Conservation (phyloP, 2,797 vertebrate genomes). For the Gastrophryne carolinensis region DNA sequence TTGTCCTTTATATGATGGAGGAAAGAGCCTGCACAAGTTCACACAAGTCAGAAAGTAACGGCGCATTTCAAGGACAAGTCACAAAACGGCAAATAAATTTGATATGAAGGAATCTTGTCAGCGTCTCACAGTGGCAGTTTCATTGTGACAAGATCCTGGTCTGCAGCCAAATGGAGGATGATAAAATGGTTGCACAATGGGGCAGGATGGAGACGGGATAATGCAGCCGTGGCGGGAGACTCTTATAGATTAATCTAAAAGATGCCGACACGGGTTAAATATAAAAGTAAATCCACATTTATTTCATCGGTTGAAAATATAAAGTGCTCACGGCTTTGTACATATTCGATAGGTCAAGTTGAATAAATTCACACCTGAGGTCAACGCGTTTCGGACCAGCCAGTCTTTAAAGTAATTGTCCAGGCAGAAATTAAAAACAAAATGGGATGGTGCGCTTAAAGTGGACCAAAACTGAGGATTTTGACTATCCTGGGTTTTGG, state of each 20-base stretch:
- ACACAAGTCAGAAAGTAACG: slow-evolving; percentile 4
- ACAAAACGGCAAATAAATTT: slow-evolving; percentile 12
- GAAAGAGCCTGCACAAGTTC: neutral
- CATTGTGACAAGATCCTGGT: slow-evolving; percentile 7
- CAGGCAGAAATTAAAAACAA: too few relatives aligned
- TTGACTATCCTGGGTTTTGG: too few relatives aligned
- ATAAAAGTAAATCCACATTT: too few relatives aligned
- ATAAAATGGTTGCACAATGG: neutral
- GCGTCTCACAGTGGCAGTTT: neutral
- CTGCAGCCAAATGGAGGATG: slow-evolving; percentile 6
- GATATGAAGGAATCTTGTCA: neutral
- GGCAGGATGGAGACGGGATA: neutral
- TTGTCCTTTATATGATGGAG: neutral
- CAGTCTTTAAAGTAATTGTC: too few relatives aligned
- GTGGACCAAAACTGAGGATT: too few relatives aligned
- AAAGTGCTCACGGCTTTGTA: too few relatives aligned
- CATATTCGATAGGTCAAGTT: too few relatives aligned
- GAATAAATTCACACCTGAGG: too few relatives aligned
- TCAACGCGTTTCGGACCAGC: too few relatives aligned
- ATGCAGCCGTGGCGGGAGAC: neutral
- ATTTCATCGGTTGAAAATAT: too few relatives aligned
- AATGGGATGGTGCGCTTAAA: too few relatives aligned
- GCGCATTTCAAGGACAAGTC: slow-evolving; percentile 1
- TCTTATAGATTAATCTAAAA: neutral
- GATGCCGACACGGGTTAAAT: too few relatives aligned